Conservation (phyloP, 2,888 invertebrate genomes). For the Ophioninae sp. region DNA sequence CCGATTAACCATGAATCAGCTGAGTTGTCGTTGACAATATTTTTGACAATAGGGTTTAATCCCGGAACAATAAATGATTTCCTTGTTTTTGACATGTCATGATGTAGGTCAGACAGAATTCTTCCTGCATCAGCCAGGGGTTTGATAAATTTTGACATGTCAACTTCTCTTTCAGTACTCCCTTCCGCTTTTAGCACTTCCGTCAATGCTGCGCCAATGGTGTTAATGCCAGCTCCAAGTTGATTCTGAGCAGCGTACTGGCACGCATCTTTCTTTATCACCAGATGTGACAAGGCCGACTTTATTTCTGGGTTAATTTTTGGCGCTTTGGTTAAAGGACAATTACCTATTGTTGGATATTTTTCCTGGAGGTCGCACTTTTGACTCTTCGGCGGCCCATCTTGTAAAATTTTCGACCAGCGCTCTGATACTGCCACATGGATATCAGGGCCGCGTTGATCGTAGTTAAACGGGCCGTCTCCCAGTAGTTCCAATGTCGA, state of each 20-base stretch:
- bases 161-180: conserved; percentile 15
- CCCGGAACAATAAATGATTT: conserved; percentile 47
- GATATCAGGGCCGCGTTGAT: conserved; percentile 51
- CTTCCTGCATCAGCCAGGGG: too few species aligned
- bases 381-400: conserved; percentile 51
- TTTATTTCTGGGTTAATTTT: conserved; percentile 50
- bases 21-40: too few species aligned
- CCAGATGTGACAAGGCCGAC: conserved; percentile 32
- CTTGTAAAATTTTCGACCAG: conserved; percentile 52
- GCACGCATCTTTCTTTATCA: conserved; percentile 17
- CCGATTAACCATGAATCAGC: too few species aligned
- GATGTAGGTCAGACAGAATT: conserved; percentile 53
- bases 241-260: conserved; percentile 35
- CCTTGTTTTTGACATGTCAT: conserved; percentile 51
- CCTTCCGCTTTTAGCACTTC: conserved; percentile 42
- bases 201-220: conserved; percentile 48
- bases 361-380: conserved; percentile 46
- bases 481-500: conserved; percentile 49
- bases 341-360: conserved; percentile 46
- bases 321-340: too few species aligned
- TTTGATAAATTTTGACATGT: conserved; percentile 46
- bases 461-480: too few species aligned
- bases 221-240: conserved; percentile 54
- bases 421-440: conserved; percentile 54
- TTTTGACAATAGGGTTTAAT: too few species aligned